These are phyloP conservation scores for Ptilonorhynchus violaceus DNA, from an alignment of 2,113 vertebrate species.

Conservation along the genomic window DNA sequence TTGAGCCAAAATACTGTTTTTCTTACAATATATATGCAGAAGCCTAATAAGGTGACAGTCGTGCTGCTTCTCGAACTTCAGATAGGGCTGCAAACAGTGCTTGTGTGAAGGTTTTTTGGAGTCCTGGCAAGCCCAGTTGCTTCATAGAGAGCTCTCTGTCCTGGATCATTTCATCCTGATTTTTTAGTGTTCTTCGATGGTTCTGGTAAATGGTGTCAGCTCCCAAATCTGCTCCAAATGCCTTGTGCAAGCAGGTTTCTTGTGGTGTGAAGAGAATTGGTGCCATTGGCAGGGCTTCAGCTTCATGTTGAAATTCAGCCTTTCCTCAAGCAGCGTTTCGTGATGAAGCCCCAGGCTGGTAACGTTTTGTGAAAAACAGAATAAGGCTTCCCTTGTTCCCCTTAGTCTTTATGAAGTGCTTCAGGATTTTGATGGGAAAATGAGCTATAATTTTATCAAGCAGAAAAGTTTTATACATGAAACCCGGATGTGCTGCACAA, in stretches of 20 bases:
- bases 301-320: not conserved
- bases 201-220: conserved; percentile 12
- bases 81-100: not conserved
- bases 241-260: not conserved
- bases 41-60: not conserved
- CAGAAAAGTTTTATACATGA: not conserved
- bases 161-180: not conserved
- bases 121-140: not conserved
- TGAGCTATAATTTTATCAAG: conserved; percentile 36
- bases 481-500: not conserved
- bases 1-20: not conserved
- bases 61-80: not conserved
- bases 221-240: not conserved
- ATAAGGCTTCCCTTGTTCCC: conserved; percentile 59
- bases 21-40: not conserved
- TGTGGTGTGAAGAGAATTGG: not conserved
- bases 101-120: not conserved
- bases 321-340: conserved; percentile 12
- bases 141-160: not conserved
- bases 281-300: conserved; percentile 18
- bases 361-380: not conserved
- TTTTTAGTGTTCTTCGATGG: not conserved
- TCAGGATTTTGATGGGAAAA: conserved; percentile 53
- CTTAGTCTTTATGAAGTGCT: conserved; percentile 28
- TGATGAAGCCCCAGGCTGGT: conserved; percentile 22